A percentile compares a stretch with the other conserved stretches of the same genome.
phyloP scores from a whole-genome alignment of 2,113 vertebrate species.

The Pteronura brasiliensis region DNA sequence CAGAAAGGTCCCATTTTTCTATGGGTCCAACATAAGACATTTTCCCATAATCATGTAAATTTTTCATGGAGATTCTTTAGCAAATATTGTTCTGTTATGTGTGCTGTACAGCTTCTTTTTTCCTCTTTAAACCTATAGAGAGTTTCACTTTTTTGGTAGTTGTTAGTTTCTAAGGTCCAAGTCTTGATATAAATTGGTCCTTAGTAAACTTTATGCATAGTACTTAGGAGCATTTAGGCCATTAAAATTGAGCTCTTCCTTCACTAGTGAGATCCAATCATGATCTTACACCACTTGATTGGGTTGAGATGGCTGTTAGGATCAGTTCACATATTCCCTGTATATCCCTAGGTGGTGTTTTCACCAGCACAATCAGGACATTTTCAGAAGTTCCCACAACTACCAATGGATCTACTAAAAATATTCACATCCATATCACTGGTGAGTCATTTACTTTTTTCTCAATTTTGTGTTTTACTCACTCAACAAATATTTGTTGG shows the following conservation, averaged over 20 bases:
- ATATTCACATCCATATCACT: not conserved
- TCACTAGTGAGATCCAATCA: not conserved
- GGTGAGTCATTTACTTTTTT: conserved; percentile 2
- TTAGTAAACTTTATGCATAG: not conserved
- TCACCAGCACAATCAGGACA: not conserved
- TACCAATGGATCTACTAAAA: conserved; percentile 8
- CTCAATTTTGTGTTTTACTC: not conserved
- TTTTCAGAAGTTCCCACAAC: conserved; percentile 19
- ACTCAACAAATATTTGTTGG: not conserved
- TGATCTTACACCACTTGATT: not conserved
- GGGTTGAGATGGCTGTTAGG: not conserved
- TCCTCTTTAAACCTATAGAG: not conserved
- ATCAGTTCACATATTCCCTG: not conserved
- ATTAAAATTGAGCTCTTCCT: not conserved
- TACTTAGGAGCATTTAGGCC: not conserved
- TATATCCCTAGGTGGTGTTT: not conserved
- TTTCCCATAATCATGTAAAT: not conserved
- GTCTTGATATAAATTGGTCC: not conserved
- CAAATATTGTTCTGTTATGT: not conserved
- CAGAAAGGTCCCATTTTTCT: not conserved
- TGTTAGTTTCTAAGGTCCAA: not conserved
- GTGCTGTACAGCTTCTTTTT: not conserved
- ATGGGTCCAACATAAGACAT: too few species aligned
- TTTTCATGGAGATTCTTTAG: not conserved
- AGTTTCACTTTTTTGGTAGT: not conserved